Percentiles rank a stretch among this genome's conserved stretches.
Evolutionary conservation across 2,113 vertebrate genomes (phyloP).

Genomic region (Cryptomyrus ogoouensis): DNA sequence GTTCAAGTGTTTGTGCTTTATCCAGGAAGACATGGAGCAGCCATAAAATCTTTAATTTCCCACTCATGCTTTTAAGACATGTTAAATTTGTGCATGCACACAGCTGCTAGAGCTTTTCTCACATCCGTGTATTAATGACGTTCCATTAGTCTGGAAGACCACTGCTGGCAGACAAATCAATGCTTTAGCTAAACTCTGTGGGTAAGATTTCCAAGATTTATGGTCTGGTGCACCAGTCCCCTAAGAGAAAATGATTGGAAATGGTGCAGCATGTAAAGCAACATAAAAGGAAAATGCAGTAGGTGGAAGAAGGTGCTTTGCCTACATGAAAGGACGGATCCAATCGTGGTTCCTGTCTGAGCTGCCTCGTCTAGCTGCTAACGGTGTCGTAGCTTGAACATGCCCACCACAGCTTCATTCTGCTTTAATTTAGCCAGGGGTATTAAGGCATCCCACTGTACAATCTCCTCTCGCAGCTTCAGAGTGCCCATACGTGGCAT

Average conservation of each 20-base stretch:
- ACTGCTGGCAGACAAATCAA: not conserved
- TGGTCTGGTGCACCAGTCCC: not conserved
- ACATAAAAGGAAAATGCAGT: not conserved
- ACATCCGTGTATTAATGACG: not conserved
- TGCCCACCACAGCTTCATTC: not conserved
- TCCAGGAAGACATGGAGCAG: not conserved
- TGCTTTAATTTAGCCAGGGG: not conserved
- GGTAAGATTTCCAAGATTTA: slow-evolving; percentile 21
- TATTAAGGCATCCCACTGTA: not conserved
- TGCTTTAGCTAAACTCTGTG: not conserved
- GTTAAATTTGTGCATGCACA: not conserved
- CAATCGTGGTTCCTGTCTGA: not conserved
- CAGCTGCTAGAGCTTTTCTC: not conserved
- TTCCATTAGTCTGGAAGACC: not conserved
- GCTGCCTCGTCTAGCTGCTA: not conserved
- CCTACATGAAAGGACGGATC: not conserved
- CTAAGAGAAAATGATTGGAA: not conserved
- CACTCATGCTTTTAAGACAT: not conserved
- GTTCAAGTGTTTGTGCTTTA: not conserved
- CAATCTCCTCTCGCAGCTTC: not conserved
- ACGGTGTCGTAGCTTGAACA: not conserved
- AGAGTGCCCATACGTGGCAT: not conserved
- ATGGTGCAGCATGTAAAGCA: not conserved
- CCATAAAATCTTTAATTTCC: not conserved
- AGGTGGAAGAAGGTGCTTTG: not conserved